Evolutionary conservation across 2,888 invertebrate genomes (phyloP).

Genomic region (Thecocarcelia acutangulata): DNA sequence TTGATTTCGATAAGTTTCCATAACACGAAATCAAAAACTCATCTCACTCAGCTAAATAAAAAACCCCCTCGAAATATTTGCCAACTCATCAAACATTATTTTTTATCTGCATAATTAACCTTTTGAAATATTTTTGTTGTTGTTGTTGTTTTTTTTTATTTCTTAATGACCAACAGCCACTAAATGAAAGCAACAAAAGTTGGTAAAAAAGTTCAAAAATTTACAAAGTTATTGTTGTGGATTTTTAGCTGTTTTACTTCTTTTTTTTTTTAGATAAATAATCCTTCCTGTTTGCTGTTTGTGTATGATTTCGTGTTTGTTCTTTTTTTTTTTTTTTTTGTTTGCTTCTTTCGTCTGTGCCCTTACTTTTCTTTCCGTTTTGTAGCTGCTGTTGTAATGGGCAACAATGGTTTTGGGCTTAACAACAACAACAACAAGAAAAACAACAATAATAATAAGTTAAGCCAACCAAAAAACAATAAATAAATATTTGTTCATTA

Average conservation of each 20-base stretch:
- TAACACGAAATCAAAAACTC: not conserved
- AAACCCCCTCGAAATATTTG: not conserved
- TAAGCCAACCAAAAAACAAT: slow-evolving; percentile 62
- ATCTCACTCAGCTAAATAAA: too few species aligned
- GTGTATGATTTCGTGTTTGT: slow-evolving; percentile 1
- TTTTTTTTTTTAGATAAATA: slow-evolving; percentile 4
- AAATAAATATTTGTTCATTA: slow-evolving; percentile 68
- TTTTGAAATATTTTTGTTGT: not conserved
- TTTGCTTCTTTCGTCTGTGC: slow-evolving; percentile 12
- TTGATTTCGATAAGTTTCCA: slow-evolving; percentile 4
- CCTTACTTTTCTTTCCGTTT: slow-evolving; percentile 36
- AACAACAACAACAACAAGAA: slow-evolving; percentile 32
- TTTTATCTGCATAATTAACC: slow-evolving; percentile 30
- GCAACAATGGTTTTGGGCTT: slow-evolving; percentile 73
- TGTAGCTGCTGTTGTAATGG: slow-evolving; percentile 51
- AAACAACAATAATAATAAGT: slow-evolving; percentile 52
- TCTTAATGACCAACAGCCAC: slow-evolving; percentile 25
- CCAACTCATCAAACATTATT: not conserved
- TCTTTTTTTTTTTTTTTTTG: not conserved
- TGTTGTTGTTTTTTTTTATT: not conserved
- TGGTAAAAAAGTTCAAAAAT: not conserved
- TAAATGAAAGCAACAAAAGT: slow-evolving; percentile 8
- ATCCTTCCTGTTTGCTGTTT: not conserved
- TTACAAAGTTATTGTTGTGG: slow-evolving; percentile 37
- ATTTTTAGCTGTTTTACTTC: not conserved